phyloP scores from a whole-genome alignment of 2,113 vertebrate species.

The Hystrix cristata region DNA sequence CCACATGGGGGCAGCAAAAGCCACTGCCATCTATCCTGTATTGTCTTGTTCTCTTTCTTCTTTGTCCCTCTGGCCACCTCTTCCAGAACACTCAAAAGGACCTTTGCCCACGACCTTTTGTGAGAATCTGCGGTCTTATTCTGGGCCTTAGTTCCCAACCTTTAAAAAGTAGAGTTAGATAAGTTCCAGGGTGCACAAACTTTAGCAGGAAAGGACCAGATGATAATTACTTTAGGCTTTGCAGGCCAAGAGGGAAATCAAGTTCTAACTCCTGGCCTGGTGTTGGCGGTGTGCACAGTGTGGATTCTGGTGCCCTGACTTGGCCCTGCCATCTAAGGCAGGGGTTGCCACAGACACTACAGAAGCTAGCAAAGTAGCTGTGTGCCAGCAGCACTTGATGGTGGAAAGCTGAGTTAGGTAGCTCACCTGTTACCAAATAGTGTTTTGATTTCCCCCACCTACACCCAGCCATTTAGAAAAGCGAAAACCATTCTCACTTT shows the following conservation, averaged over 20 bases:
- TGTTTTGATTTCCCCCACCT: not conserved
- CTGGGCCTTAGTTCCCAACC: not conserved
- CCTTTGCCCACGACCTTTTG: not conserved
- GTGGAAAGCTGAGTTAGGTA: not conserved
- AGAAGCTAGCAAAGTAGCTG: accelerated
- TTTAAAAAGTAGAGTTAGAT: not conserved
- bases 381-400: accelerated
- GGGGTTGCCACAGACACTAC: accelerated
- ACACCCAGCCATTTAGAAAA: not conserved
- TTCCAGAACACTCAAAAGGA: not conserved
- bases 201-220: not conserved
- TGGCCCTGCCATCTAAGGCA: accelerated
- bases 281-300: accelerated
- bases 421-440: not conserved
- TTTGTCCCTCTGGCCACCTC: not conserved
- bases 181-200: not conserved
- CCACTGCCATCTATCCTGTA: not conserved
- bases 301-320: accelerated
- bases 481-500: not conserved
- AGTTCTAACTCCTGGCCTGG: too few species aligned
- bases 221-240: not conserved
- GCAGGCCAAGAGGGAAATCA: too few species aligned
- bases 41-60: not conserved
- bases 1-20: not conserved
- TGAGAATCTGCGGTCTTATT: not conserved